Percentiles rank a stretch among this genome's conserved stretches.
Conservation (phyloP, 2,113 vertebrate genomes). For the Forbesichthys papilliferus region DNA sequence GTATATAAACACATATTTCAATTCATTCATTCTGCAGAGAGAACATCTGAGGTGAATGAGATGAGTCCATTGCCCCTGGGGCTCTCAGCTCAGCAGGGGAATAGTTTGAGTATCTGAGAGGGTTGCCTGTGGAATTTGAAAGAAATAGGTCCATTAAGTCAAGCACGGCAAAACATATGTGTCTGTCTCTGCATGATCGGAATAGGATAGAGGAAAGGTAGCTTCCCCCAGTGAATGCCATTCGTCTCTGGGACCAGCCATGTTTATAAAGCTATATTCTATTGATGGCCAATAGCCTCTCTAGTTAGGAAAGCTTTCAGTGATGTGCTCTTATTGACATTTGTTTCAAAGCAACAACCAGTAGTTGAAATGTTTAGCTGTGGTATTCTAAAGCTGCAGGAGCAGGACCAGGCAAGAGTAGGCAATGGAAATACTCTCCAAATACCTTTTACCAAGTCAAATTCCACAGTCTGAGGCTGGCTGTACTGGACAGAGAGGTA, state of each 20-base stretch:
- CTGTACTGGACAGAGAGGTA: conserved; percentile 16
- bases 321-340: too few species aligned
- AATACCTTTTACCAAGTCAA: too few species aligned
- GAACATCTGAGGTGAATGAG: conserved; percentile 25
- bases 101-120: conserved; percentile 58
- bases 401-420: too few species aligned
- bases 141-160: conserved; percentile 24
- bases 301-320: too few species aligned
- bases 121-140: conserved; percentile 47
- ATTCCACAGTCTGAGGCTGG: too few species aligned
- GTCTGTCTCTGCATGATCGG: conserved; percentile 1
- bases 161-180: conserved; percentile 7
- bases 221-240: conserved; percentile 2
- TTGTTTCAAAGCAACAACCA: too few species aligned
- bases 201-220: conserved; percentile 12
- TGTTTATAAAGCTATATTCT: background rate
- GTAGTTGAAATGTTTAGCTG: too few species aligned
- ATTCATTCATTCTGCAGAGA: conserved; percentile 7
- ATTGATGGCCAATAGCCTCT: background rate
- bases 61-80: conserved; percentile 18
- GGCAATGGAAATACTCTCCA: too few species aligned
- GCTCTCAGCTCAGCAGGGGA: conserved; percentile 37
- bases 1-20: conserved; percentile 26
- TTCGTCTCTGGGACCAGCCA: conserved; percentile 21
- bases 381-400: too few species aligned